Conservation (phyloP, 2,888 invertebrate genomes). For the Ormia ochracea region DNA sequence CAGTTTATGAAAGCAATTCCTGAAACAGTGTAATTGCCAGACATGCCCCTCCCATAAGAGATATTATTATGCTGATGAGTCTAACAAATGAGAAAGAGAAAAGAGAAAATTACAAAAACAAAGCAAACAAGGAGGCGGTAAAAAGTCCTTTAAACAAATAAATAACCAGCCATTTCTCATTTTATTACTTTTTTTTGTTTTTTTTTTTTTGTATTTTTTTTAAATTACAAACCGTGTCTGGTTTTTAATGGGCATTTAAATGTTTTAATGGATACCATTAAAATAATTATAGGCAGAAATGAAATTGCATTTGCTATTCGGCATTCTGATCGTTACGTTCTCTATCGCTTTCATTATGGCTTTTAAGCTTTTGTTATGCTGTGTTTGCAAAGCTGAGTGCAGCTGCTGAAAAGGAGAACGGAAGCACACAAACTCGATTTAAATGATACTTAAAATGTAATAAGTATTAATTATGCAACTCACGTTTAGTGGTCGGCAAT, state of each 20-base stretch:
- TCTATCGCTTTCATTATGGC: not conserved
- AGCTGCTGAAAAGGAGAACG: not conserved
- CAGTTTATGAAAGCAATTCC: too few species aligned
- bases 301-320: not conserved
- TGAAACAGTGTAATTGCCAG: not conserved
- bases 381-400: not conserved
- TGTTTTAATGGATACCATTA: conserved; percentile 45
- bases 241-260: conserved; percentile 40
- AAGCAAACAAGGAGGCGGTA: not conserved
- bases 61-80: not conserved
- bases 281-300: conserved; percentile 42
- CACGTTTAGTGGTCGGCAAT: not conserved
- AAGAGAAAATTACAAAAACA: not conserved
- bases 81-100: not conserved
- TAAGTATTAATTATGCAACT: conserved; percentile 39
- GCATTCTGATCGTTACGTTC: not conserved
- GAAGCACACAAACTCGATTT: conserved; percentile 2
- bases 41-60: not conserved
- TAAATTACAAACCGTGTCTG: not conserved
- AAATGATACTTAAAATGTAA: conserved; percentile 52
- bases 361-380: not conserved
- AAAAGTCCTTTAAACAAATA: not conserved
- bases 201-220: too few species aligned
- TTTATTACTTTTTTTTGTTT: too few species aligned
- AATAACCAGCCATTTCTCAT: not conserved